These are phyloP conservation scores for Alsophila aescularia DNA, from an alignment of 2,888 invertebrate genomes.

Conservation along the genomic window DNA sequence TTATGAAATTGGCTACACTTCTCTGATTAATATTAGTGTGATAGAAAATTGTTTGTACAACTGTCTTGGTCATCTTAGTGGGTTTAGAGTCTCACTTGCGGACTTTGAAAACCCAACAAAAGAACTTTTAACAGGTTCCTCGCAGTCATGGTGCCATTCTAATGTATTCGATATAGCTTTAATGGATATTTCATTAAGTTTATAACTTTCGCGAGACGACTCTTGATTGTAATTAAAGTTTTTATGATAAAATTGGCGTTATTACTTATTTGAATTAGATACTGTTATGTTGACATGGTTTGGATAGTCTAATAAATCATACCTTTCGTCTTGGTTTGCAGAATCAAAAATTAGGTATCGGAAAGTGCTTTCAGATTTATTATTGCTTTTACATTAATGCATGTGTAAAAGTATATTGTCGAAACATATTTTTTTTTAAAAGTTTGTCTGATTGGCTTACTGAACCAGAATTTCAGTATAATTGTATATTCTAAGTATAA, in stretches of 20 bases:
- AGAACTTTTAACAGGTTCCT: constrained; percentile 18
- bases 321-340: constrained; percentile 1
- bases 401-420: no score
- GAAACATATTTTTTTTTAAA: no score
- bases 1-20: no score
- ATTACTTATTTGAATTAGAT: constrained; percentile 6
- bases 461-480: no score
- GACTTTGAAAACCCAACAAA: constrained; percentile 14
- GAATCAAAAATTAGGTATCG: neutral
- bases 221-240: constrained; percentile 23
- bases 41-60: neutral
- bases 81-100: neutral
- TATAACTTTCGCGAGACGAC: constrained; percentile 19
- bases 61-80: neutral
- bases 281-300: constrained; percentile 7
- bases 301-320: neutral
- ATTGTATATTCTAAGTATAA: no score
- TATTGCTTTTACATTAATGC: no score
- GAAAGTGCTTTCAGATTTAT: neutral
- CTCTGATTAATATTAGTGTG: no score
- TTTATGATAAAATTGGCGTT: constrained; percentile 18
- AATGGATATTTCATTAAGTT: constrained; percentile 24
- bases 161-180: constrained; percentile 20
- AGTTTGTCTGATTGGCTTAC: no score
- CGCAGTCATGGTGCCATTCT: constrained; percentile 20